phyloP scores from a whole-genome alignment of 2,113 vertebrate genomes.

The Oryzias celebensis region DNA sequence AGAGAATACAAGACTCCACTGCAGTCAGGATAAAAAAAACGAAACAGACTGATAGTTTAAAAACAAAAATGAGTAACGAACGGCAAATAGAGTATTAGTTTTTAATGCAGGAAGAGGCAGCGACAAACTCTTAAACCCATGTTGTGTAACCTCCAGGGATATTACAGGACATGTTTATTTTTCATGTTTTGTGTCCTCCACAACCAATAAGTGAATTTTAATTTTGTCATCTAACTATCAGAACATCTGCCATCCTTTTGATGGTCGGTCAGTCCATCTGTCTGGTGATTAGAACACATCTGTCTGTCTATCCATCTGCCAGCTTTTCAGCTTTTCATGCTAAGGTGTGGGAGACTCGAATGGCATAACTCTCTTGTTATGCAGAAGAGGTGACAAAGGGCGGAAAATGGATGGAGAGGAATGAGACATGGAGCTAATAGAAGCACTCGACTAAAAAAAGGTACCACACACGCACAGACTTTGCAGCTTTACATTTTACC shows the following conservation, averaged over 20 bases:
- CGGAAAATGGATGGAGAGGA: constrained; percentile 8
- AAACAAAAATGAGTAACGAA: too few relatives aligned
- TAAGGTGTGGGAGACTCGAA: constrained; percentile 31
- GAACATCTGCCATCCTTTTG: constrained; percentile 53
- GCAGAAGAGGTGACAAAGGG: background rate
- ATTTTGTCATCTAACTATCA: constrained; percentile 30
- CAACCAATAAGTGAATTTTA: constrained; percentile 30
- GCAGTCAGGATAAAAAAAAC: background rate
- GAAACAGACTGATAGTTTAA: background rate
- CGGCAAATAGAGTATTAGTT: too few relatives aligned
- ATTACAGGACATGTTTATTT: constrained; percentile 25
- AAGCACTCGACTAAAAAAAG: too few relatives aligned
- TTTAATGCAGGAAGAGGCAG: background rate
- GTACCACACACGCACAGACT: too few relatives aligned
- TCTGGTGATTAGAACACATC: constrained; percentile 60
- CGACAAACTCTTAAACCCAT: constrained; percentile 1
- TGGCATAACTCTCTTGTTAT: constrained; percentile 4
- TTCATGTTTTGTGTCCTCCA: constrained; percentile 16
- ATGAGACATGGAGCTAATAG: background rate
- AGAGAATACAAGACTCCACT: too few relatives aligned
- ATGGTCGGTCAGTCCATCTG: constrained; percentile 65
- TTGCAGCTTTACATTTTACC: too few relatives aligned
- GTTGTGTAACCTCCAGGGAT: background rate
- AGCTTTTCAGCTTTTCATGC: constrained; percentile 30
- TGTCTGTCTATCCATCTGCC: constrained; percentile 56